Evolutionary conservation across 2,888 invertebrate species (phyloP), one percentile per base, ranked within the genome.

Genomic region (Mycogona germanica): DNA sequence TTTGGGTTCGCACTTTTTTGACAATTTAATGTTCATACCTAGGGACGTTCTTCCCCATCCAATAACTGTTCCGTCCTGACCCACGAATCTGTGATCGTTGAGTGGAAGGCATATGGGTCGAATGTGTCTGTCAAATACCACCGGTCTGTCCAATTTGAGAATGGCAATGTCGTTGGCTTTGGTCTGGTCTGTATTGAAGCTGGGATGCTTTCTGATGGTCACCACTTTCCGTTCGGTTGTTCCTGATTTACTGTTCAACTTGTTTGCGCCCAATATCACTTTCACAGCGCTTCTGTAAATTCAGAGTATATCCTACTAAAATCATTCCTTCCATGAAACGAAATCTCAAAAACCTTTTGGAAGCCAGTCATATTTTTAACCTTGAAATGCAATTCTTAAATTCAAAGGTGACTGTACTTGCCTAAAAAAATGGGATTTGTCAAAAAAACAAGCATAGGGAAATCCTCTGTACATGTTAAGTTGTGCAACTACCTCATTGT

Each of bases 81-180:
- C 53, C n/a, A 53, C 40, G 28, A 37, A 47, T 17, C 35, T 23
- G 5, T 47, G 26, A 14, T 53, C 47, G 2, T 21, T n/a, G 25
- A 38, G 21, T 25, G 53, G 53, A 17, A 53, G n/a, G 17, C 53
- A 53, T 14, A 53, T n/a, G 12, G 53, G 46, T 28, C 47, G 37
- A 19, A 53, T 38, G 19, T 25, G 32, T n/a, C 53, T 25, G 41
- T 44, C 44, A 25, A 53, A 48, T 4, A 38, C 19, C 19, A 53
- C 38, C 9, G 47, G 37, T n/a, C 14, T 47, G 37, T 53, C 47
- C 47, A 53, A 40, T 28, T 47, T 46, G 19, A 53, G 30, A 14
- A 53, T 47, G 3, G 53, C 53, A n/a, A 53, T 48, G 19, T 53
- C 53, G n/a, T 53, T 46, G 21, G 28, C 46, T 35, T 47, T 53